Evolutionary conservation across 2,797 vertebrate genomes (phyloP).

Genomic region (Salarias fasciatus): DNA sequence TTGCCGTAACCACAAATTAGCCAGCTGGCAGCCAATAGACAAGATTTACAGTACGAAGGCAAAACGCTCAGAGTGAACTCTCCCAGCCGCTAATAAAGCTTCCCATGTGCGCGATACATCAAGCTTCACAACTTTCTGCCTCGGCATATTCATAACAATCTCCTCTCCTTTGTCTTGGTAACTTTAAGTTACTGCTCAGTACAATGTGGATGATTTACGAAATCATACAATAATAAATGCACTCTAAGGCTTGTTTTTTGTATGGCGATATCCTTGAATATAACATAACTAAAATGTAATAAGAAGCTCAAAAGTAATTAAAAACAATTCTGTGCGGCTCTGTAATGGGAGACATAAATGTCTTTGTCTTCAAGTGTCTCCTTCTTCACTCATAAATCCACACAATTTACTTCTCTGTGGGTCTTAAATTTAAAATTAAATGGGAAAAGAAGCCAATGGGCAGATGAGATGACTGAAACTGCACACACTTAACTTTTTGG

Average conservation of each 20-base stretch:
- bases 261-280: slow-evolving; percentile 5
- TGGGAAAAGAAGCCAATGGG: slow-evolving; percentile 41
- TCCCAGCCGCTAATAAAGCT: background rate
- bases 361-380: slow-evolving; percentile 22
- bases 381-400: slow-evolving; percentile 30
- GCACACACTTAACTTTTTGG: slow-evolving; percentile 63
- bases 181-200: background rate
- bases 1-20: background rate
- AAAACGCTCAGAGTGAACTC: slow-evolving; percentile 6
- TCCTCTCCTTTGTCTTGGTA: background rate
- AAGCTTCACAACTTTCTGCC: background rate
- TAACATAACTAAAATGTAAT: slow-evolving; percentile 25
- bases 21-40: background rate
- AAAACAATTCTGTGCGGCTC: no score
- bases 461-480: slow-evolving; percentile 58
- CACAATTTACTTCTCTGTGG: slow-evolving; percentile 26
- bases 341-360: slow-evolving; percentile 21
- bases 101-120: background rate
- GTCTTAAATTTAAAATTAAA: slow-evolving; percentile 45
- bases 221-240: slow-evolving; percentile 8
- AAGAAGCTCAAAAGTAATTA: slow-evolving; percentile 1
- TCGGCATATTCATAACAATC: background rate
- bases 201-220: background rate
- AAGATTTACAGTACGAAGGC: background rate
- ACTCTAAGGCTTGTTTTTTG: slow-evolving; percentile 2